A percentile compares a stretch with the other conserved stretches of the same genome.
These are phyloP conservation scores for Osmoderma eremita DNA, from an alignment of 2,888 invertebrate genomes.

Conservation along the genomic window DNA sequence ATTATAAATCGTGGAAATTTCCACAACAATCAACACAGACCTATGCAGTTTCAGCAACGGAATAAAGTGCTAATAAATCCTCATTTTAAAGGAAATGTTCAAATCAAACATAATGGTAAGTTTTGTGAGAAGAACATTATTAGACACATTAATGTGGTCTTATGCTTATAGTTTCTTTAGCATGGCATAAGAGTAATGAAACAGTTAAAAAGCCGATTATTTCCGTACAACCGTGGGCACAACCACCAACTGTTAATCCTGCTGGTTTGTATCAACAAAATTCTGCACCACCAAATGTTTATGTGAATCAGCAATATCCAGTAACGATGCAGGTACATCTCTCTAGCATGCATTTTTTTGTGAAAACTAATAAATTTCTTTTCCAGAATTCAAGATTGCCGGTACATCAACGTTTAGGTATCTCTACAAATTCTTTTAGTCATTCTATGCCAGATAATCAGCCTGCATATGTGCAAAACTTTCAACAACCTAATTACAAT, in stretches of 20 bases:
- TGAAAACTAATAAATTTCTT: too few relatives aligned
- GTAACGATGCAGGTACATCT: constrained; percentile 31
- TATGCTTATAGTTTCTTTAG: constrained; percentile 48
- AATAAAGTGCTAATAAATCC: constrained; percentile 77
- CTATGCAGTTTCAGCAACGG: constrained; percentile 16
- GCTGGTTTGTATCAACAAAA: constrained; percentile 22
- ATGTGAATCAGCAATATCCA: constrained; percentile 23
- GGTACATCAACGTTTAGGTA: constrained; percentile 41
- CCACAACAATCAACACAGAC: constrained; percentile 31
- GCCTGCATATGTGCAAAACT: constrained; percentile 19
- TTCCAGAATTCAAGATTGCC: constrained; percentile 38
- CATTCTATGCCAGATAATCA: constrained; percentile 20
- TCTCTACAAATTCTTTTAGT: constrained; percentile 35
- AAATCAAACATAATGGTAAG: constrained; percentile 67
- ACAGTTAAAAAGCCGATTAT: constrained; percentile 38
- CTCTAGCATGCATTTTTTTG: too few relatives aligned
- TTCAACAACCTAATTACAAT: constrained; percentile 40
- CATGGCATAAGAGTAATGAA: constrained; percentile 47
- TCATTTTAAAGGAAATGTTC: constrained; percentile 72
- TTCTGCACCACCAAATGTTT: constrained; percentile 7
- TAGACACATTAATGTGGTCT: neutral
- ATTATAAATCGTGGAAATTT: constrained; percentile 19
- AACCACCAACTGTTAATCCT: neutral
- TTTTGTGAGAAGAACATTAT: neutral
- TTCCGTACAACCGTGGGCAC: constrained; percentile 46